Evolutionary conservation across 2,113 vertebrate genomes (phyloP).

Genomic region (Guaruba guarouba): DNA sequence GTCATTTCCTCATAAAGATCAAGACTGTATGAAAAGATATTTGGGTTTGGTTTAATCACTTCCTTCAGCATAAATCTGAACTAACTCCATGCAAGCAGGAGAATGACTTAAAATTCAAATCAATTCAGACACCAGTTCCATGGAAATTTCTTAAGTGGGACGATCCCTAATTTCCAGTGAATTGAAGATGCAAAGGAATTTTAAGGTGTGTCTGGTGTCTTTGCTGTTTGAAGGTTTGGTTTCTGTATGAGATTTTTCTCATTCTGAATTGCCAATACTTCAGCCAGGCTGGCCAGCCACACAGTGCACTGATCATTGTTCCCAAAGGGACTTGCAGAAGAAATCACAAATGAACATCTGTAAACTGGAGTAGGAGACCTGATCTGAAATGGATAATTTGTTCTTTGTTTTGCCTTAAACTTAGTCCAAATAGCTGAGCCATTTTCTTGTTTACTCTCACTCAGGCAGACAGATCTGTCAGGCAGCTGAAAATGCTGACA

Average conservation of each 20-base stretch:
- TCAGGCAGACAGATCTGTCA: slow-evolving; percentile 30
- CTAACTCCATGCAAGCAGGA: neutral
- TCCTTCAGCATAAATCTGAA: neutral
- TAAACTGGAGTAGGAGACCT: neutral
- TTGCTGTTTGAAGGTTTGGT: neutral
- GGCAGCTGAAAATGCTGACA: slow-evolving; percentile 46
- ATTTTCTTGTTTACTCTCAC: slow-evolving; percentile 26
- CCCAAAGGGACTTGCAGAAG: neutral
- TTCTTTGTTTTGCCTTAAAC: slow-evolving; percentile 44
- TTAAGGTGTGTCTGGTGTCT: neutral
- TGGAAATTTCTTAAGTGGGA: neutral
- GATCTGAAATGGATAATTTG: neutral
- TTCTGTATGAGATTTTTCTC: neutral
- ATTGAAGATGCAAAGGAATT: neutral
- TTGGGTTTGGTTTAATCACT: neutral
- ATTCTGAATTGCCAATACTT: neutral
- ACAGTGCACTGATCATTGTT: neutral
- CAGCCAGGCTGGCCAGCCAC: neutral
- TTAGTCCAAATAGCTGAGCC: slow-evolving; percentile 5
- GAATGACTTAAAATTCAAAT: neutral
- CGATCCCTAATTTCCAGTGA: neutral
- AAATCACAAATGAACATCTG: neutral
- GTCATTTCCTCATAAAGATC: slow-evolving; percentile 16
- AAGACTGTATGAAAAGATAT: neutral
- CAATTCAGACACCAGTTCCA: neutral